These are phyloP conservation scores for Drosophila kanekoi DNA, from an alignment of 2,888 invertebrate genomes.

Conservation along the genomic window DNA sequence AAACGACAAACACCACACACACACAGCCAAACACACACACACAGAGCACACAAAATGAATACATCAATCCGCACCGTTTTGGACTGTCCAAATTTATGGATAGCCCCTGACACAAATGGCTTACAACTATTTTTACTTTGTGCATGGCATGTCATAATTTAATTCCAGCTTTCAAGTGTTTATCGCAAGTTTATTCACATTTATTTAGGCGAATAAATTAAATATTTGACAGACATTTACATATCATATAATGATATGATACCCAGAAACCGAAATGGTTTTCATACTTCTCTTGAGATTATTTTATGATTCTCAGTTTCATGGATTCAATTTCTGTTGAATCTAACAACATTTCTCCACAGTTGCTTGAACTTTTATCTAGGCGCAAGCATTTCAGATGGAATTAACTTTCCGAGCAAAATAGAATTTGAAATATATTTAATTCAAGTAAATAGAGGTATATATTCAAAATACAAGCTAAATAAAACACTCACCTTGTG, in stretches of 20 bases:
- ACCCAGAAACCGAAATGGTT: too few relatives aligned
- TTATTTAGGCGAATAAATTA: background rate
- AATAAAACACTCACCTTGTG: background rate
- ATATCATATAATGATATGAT: too few relatives aligned
- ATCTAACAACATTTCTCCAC: too few relatives aligned
- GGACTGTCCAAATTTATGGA: slow-evolving; percentile 17
- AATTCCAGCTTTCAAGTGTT: background rate
- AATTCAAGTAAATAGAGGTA: background rate
- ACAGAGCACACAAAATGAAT: slow-evolving; percentile 14
- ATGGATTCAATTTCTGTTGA: too few relatives aligned
- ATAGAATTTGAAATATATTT: background rate
- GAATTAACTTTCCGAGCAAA: background rate
- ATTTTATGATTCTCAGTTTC: too few relatives aligned
- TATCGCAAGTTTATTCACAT: background rate
- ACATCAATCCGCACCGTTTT: slow-evolving; percentile 31
- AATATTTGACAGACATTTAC: background rate
- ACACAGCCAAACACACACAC: slow-evolving; percentile 14
- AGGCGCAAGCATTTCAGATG: too few relatives aligned
- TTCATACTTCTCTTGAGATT: too few relatives aligned
- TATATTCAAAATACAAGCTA: background rate
- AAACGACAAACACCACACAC: slow-evolving; percentile 47
- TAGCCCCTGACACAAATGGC: slow-evolving; percentile 13
- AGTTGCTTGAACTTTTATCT: background rate
- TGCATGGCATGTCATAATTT: slow-evolving; percentile 5
- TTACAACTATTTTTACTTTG: slow-evolving; percentile 10